Conservation (phyloP, 2,888 invertebrate genomes). For the Lasius platythorax region DNA sequence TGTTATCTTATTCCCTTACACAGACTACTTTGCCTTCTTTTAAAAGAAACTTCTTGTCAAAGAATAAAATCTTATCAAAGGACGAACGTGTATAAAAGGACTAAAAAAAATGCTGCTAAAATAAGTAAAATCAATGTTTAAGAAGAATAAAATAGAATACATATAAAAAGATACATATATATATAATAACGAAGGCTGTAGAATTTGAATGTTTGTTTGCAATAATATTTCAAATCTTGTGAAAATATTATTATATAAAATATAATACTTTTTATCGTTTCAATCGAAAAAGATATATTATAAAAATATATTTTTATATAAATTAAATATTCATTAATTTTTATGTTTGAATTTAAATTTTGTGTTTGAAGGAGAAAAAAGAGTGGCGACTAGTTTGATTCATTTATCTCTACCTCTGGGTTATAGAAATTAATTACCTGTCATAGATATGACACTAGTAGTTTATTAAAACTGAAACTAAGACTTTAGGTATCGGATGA, state of each 20-base stretch:
- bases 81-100: background rate
- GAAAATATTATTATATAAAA: background rate
- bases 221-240: background rate
- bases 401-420: background rate
- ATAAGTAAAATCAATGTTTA: background rate
- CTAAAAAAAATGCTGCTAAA: background rate
- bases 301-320: background rate
- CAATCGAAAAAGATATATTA: background rate
- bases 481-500: background rate
- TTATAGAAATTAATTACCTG: constrained; percentile 38
- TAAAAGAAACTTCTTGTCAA: constrained; percentile 6
- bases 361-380: background rate
- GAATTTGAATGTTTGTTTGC: background rate
- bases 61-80: too few relatives aligned
- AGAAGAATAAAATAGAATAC: background rate
- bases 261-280: background rate
- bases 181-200: background rate
- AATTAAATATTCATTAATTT: constrained; percentile 5
- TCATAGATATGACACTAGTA: background rate
- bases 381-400: background rate
- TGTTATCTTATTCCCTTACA: background rate
- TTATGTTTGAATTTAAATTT: background rate
- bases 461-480: constrained; percentile 27
- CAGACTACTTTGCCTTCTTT: background rate
- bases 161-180: background rate